Evolutionary conservation across 2,888 invertebrate genomes (phyloP), one percentile per base, ranked within the genome.

Genomic region (Leptinotarsa juncta): DNA sequence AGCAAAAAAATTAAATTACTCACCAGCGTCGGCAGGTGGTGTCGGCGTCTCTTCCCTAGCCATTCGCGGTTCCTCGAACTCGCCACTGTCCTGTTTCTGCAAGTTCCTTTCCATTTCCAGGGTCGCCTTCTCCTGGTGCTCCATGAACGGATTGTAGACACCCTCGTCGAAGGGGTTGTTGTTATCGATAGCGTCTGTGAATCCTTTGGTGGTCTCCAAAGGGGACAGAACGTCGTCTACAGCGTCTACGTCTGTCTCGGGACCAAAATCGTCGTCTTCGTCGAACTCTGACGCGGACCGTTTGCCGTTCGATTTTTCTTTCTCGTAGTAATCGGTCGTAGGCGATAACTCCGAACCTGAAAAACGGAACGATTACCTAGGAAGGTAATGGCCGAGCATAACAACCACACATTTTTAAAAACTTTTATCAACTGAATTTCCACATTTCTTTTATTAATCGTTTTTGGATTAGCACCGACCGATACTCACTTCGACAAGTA

Each of bases 161-260:
- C 79, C 80, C 69, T 79, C 78, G 16, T 67, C 55, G 48, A 72
- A 65, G 2, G 81, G 81, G 53, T 81, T 81, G 70, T 81, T 81
- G 70, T 80, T 81, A 51, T 70, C 65, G 48, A 71, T 67, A 18
- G 68, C 86, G 50, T 87, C 87, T 60, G 86, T 83, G 67, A 86
- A 82, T n/a, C 82, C 82, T 71, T 85, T 85, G 20, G 85, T 23
- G 7, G 53, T 82, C 14, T 51, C 49, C 14, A 53, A 15, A 16
- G 88, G 86, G 23, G 88, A 86, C 3, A 84, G 78, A 3, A 88
- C 88, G 76, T 91, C 92, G 79, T 91, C 90, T 72, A 91, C 90
- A 42, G 91, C 90, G 86, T 94, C 94, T 14, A 94, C 94, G 78
- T 94, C 93, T 0, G 94, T 94, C 88, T 94, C 94, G 0, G 94